Conservation (phyloP, 2,888 invertebrate species). For the Eretmocerus hayati region DNA sequence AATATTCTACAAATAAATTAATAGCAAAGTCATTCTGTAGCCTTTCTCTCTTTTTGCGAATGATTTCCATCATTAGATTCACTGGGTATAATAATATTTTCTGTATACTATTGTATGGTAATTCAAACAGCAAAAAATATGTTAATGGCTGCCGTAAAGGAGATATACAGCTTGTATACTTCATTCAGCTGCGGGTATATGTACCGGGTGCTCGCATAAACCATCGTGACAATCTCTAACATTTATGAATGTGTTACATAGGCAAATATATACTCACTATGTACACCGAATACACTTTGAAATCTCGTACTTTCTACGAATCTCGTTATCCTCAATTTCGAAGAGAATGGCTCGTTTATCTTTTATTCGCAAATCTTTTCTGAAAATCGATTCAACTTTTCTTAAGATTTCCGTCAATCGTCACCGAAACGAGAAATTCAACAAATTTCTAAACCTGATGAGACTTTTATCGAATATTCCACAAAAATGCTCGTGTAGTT, state of each 20-base stretch:
- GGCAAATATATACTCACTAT: background rate
- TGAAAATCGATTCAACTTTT: too few relatives aligned
- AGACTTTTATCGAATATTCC: too few relatives aligned
- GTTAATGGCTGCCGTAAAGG: slow-evolving; percentile 46
- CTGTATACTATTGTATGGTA: slow-evolving; percentile 47
- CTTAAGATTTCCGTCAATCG: too few relatives aligned
- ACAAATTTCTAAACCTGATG: too few relatives aligned
- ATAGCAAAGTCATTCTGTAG: too few relatives aligned
- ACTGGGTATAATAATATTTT: slow-evolving; percentile 46
- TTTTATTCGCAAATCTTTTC: too few relatives aligned
- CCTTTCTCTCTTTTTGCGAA: background rate
- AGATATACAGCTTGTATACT: slow-evolving; percentile 43
- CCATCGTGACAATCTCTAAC: slow-evolving; percentile 20
- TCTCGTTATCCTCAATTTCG: too few relatives aligned
- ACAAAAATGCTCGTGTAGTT: too few relatives aligned
- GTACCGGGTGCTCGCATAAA: slow-evolving; percentile 39
- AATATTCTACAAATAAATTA: too few relatives aligned
- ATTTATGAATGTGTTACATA: background rate
- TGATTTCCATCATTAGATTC: slow-evolving; percentile 35
- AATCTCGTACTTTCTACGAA: background rate
- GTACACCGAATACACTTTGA: background rate
- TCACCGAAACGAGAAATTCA: too few relatives aligned
- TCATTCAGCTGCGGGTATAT: slow-evolving; percentile 42
- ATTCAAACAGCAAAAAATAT: slow-evolving; percentile 45
- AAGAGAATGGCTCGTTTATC: too few relatives aligned